Conservation (phyloP, 2,797 vertebrate species). For the Sphenodon punctatus region DNA sequence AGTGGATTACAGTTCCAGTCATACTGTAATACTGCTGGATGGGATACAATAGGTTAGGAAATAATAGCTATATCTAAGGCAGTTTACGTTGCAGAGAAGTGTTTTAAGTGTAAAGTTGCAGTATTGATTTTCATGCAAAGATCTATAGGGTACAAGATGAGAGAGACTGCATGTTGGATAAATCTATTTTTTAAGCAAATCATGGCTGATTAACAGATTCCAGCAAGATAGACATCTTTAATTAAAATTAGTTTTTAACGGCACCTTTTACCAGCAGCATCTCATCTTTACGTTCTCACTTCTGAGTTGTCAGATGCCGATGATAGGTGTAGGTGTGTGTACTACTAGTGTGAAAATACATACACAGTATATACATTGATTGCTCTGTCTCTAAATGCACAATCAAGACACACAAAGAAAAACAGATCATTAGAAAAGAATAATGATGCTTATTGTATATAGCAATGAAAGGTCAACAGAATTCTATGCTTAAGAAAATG, state of each 20-base stretch:
- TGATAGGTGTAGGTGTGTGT: background rate
- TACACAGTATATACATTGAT: background rate
- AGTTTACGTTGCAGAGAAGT: constrained; percentile 46
- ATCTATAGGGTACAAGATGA: constrained; percentile 44
- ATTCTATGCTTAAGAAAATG: background rate
- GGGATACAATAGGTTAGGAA: constrained; percentile 14
- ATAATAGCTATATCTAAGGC: background rate
- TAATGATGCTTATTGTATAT: background rate
- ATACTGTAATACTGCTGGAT: background rate
- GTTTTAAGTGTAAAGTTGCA: constrained; percentile 65
- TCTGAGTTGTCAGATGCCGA: constrained; percentile 3
- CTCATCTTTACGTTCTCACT: constrained; percentile 26
- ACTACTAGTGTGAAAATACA: background rate
- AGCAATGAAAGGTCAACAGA: background rate
- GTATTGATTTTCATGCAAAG: constrained; percentile 68
- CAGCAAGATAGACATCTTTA: constrained; percentile 37
- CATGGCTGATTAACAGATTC: constrained; percentile 53
- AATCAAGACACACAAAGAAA: too few species aligned
- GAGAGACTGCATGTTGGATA: constrained; percentile 61
- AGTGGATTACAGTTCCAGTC: background rate
- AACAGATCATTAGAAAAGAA: background rate
- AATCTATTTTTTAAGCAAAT: constrained; percentile 63
- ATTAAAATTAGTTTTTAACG: constrained; percentile 65
- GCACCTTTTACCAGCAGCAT: constrained; percentile 5
- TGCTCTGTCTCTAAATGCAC: background rate